A percentile compares a stretch with the other conserved stretches of the same genome.
These are phyloP conservation scores for Venusia cambrica DNA, from an alignment of 2,888 invertebrate species.

Conservation along the genomic window DNA sequence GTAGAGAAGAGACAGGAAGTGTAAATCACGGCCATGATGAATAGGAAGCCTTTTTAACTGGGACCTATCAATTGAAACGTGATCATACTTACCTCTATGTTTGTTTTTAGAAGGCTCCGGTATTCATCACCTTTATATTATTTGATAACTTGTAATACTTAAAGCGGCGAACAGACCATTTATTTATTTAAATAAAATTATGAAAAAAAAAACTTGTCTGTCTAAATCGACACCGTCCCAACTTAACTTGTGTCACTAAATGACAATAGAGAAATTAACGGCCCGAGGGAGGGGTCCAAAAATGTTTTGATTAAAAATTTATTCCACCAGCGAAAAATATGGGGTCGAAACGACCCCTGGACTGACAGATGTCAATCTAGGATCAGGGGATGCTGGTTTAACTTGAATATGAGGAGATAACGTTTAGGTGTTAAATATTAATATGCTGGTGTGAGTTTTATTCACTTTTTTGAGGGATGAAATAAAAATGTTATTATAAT, in stretches of 20 bases:
- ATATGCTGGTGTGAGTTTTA: constrained; percentile 20
- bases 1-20: too few species aligned
- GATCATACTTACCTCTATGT: too few species aligned
- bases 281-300: constrained; percentile 46
- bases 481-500: too few species aligned
- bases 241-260: constrained; percentile 61
- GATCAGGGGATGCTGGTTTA: constrained; percentile 44
- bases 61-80: too few species aligned
- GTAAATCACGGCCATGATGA: too few species aligned
- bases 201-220: constrained; percentile 22
- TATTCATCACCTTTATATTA: too few species aligned
- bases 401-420: constrained; percentile 28
- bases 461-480: constrained; percentile 3
- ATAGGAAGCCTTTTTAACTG: too few species aligned
- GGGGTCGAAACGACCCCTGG: constrained; percentile 34
- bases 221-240: constrained; percentile 50
- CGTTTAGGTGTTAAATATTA: constrained; percentile 27
- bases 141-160: too few species aligned
- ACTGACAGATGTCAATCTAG: constrained; percentile 76
- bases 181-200: constrained; percentile 6
- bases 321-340: constrained; percentile 56
- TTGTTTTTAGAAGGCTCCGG: too few species aligned
- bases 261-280: constrained; percentile 71
- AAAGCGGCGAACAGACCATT: too few species aligned
- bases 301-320: constrained; percentile 80